A percentile compares a stretch with the other conserved stretches of the same genome.
Evolutionary conservation across 2,888 invertebrate species (phyloP).

Genomic region (Tricholauxania praeusta): DNA sequence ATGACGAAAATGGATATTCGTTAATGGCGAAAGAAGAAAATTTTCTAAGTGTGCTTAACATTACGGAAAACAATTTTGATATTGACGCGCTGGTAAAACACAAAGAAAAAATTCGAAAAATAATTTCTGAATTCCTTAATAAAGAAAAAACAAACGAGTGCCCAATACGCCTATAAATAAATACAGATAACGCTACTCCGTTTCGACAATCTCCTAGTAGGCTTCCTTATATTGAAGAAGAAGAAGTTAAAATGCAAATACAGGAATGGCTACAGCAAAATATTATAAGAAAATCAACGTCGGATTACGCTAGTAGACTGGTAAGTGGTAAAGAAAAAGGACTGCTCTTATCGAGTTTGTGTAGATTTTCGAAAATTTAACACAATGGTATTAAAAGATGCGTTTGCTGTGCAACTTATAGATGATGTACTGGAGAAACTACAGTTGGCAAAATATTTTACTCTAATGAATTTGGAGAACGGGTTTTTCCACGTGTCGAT

Average conservation of each 20-base stretch:
- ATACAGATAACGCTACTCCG: too few species aligned
- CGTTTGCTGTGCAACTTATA: slow-evolving; percentile 53
- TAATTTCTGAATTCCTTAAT: too few species aligned
- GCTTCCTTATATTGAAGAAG: too few species aligned
- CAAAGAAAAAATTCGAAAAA: too few species aligned
- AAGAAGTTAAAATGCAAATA: background rate
- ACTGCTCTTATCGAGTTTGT: slow-evolving; percentile 48
- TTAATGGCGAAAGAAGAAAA: too few species aligned
- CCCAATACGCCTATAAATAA: too few species aligned
- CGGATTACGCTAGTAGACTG: slow-evolving; percentile 32
- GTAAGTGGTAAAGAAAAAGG: slow-evolving; percentile 40
- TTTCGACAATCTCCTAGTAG: too few species aligned
- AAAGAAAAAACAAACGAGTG: too few species aligned
- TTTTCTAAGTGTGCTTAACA: too few species aligned
- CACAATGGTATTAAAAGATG: slow-evolving; percentile 56
- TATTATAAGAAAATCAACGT: slow-evolving; percentile 30
- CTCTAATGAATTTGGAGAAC: slow-evolving; percentile 42
- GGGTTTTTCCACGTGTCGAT: slow-evolving; percentile 40
- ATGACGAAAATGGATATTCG: too few species aligned
- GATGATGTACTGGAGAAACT: slow-evolving; percentile 40
- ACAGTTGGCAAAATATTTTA: slow-evolving; percentile 38
- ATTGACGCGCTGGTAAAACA: too few species aligned
- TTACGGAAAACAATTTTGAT: too few species aligned
- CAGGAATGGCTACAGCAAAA: slow-evolving; percentile 13
- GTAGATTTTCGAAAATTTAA: background rate